Evolutionary conservation across 2,797 vertebrate species (phyloP).

Genomic region (Merluccius polli): DNA sequence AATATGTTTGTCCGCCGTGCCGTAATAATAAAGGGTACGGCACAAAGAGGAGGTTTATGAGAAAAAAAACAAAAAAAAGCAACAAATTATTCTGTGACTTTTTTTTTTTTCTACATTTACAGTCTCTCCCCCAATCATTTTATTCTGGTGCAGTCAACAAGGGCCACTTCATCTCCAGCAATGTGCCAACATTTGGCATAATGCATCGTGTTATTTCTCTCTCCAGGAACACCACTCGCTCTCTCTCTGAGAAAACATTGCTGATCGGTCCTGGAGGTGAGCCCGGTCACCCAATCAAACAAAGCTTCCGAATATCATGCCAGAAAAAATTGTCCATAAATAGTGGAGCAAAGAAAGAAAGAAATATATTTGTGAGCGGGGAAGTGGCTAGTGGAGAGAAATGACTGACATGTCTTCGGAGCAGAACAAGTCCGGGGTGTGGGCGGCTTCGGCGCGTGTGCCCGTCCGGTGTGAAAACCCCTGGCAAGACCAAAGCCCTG

Average conservation of each 20-base stretch:
- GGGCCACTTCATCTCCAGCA: conserved; percentile 43
- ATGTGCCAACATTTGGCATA: conserved; percentile 27
- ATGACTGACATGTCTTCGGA: conserved; percentile 56
- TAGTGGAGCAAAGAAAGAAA: background rate
- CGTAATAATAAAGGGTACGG: conserved; percentile 30
- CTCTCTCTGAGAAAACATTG: conserved; percentile 45
- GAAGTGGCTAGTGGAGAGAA: background rate
- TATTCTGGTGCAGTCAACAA: conserved; percentile 54
- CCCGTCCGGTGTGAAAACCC: conserved; percentile 59
- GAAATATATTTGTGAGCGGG: background rate
- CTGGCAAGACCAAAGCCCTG: conserved; percentile 45
- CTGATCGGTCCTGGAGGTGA: conserved; percentile 49
- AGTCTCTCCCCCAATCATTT: background rate
- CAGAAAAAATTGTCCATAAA: conserved; percentile 6
- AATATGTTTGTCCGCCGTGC: conserved; percentile 45
- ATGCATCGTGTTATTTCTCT: conserved; percentile 45
- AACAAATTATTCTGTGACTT: conserved; percentile 43
- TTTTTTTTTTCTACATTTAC: conserved; percentile 39
- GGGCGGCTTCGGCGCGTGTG: conserved; percentile 33
- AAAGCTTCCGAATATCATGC: conserved; percentile 32
- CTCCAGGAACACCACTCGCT: conserved; percentile 42
- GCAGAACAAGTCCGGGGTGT: conserved; percentile 49
- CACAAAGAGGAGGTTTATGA: background rate
- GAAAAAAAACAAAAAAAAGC: background rate
- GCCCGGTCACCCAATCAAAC: conserved; percentile 44